Base-by-base conservation (phyloP, 2,888 invertebrate species). In the Clanis bilineata region DNA sequence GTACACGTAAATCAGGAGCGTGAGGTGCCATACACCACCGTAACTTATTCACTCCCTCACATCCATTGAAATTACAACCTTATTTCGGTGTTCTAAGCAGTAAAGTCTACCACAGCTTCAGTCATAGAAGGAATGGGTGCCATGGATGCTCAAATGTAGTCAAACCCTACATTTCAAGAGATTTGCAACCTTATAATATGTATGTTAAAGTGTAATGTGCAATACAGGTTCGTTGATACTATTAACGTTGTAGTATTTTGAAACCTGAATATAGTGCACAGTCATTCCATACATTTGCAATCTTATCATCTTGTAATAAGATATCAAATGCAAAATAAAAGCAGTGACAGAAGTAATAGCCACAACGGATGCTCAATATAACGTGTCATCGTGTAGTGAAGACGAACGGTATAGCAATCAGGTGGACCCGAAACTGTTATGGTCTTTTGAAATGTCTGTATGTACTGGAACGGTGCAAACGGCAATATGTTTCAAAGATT, bases 1-100 rank as follows among this genome's bases (percentile, higher is more conserved):
- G 64, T 57, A 67, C 64, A 63, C 70, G 74, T 77, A 76, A 76
- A 75, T 77, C 78, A 77, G 75, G 65, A 62, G 74, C 71, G 74
- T 73, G 77, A 76, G 73, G 63, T 64, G 69, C 63, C 65, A 51
- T 66, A 65, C 60, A 57, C 61, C 63, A 66, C 41, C 28, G 36
- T 65, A 67, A 66, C 64, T 68, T 73, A 70, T 60, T 47, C 60
- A 21, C 10, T 25, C n/a, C 7, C 6, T 12, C 4, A 3, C 9
- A 36, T 38, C 23, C 41, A 18, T 1, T 1, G 51, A 18, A 73
- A 62, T 64, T 22, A 23, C 5, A 18, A 41, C 56, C 28, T 58
- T 71, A 58, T 23, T 0, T 0, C 0, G 4, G 10, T 4, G 5
- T 0, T 0, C 56, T 65, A 70, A 28, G 38, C 63, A 62, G 45